A percentile compares a stretch with the other conserved stretches of the same genome.
Evolutionary conservation across 2,797 vertebrate genomes (phyloP).

Genomic region (Enteromius fasciolatus): DNA sequence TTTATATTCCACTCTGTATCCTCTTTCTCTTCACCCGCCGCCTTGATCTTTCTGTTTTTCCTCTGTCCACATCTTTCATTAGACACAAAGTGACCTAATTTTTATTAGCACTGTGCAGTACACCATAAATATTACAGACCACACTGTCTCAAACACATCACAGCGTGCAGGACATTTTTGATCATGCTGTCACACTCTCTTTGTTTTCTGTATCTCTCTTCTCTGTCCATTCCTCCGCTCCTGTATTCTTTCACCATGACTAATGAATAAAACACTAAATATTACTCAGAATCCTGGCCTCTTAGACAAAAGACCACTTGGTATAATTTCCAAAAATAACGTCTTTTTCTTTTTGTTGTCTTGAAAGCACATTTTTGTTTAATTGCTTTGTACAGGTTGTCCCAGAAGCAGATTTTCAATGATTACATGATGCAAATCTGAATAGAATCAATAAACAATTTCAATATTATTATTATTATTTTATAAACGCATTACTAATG

Average conservation of each 20-base stretch:
- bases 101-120: constrained; percentile 14
- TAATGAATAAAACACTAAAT: constrained; percentile 38
- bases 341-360: background rate
- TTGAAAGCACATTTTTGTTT: background rate
- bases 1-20: constrained; percentile 5
- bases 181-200: background rate
- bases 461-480: background rate
- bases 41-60: constrained; percentile 25
- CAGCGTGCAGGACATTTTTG: background rate
- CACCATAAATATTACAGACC: constrained; percentile 19
- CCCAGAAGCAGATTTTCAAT: background rate
- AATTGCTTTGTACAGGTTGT: background rate
- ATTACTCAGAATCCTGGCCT: constrained; percentile 4
- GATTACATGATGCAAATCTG: background rate
- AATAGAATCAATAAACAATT: background rate
- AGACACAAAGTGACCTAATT: constrained; percentile 36
- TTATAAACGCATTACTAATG: background rate
- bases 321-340: background rate
- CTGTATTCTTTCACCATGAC: constrained; percentile 36
- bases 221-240: background rate
- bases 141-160: constrained; percentile 2
- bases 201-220: constrained; percentile 3
- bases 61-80: constrained; percentile 30
- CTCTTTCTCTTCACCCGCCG: constrained; percentile 11
- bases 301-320: constrained; percentile 2